Conservation (phyloP, 2,113 vertebrate species). For the Uria lomvia region DNA sequence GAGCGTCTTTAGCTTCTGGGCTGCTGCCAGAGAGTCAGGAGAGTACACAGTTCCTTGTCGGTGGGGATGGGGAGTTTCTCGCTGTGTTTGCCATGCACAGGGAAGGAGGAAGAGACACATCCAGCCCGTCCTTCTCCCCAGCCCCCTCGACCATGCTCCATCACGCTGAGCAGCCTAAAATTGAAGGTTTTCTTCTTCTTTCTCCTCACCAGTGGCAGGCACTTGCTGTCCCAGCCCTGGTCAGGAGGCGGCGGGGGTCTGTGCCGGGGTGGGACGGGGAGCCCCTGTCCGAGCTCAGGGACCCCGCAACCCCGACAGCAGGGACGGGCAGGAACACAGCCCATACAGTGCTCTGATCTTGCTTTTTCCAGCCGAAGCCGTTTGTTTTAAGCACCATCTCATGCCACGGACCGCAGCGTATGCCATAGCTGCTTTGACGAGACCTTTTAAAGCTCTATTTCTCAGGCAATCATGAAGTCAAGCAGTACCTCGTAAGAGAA, state of each 20-base stretch:
- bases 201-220: background rate
- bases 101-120: background rate
- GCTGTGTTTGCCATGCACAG: rapidly evolving
- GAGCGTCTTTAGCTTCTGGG: background rate
- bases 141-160: rapidly evolving
- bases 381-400: background rate
- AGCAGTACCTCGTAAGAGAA: background rate
- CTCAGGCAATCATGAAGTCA: background rate
- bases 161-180: rapidly evolving
- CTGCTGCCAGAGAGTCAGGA: background rate
- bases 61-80: background rate
- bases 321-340: background rate
- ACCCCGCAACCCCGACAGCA: background rate
- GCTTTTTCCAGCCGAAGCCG: background rate
- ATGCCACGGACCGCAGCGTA: rapidly evolving
- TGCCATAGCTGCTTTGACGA: background rate
- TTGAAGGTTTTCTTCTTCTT: no score
- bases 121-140: background rate
- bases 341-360: background rate
- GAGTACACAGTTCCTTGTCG: rapidly evolving
- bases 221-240: no score
- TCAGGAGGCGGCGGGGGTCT: no score
- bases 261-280: background rate
- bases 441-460: background rate
- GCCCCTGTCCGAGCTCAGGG: no score